A percentile compares a stretch with the other conserved stretches of the same genome.
These are phyloP conservation scores for Neosilurus mollespiculum DNA, from an alignment of 2,797 vertebrate species.

Conservation along the genomic window DNA sequence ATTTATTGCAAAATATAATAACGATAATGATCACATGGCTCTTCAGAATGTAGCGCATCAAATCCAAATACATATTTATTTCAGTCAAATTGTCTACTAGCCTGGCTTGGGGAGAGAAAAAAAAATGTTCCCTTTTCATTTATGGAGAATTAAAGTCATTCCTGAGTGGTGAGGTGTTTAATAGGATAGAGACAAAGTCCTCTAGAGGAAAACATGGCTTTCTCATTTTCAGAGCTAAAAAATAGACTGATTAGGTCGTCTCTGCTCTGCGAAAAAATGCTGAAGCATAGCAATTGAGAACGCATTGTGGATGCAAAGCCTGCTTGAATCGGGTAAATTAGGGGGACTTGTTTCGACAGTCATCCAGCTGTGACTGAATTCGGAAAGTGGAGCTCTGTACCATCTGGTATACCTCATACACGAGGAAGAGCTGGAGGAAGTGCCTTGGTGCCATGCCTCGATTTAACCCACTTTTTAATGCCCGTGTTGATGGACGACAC, in stretches of 20 bases:
- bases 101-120: constrained; percentile 47
- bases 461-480: constrained; percentile 41
- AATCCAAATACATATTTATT: constrained; percentile 44
- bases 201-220: constrained; percentile 33
- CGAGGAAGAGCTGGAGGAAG: constrained; percentile 29
- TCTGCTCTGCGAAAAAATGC: constrained; percentile 56
- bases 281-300: constrained; percentile 58
- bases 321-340: constrained; percentile 58
- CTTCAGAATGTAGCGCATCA: constrained; percentile 60
- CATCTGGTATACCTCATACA: constrained; percentile 25
- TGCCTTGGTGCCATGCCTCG: constrained; percentile 2
- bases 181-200: constrained; percentile 65
- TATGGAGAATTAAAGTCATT: constrained; percentile 52
- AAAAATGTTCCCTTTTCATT: constrained; percentile 54
- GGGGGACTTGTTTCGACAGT: constrained; percentile 63
- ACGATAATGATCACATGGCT: constrained; percentile 63
- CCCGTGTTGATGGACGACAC: constrained; percentile 36
- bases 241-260: constrained; percentile 67
- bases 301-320: constrained; percentile 62
- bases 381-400: constrained; percentile 61
- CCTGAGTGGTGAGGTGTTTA: constrained; percentile 62
- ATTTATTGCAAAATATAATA: constrained; percentile 66
- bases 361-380: constrained; percentile 64
- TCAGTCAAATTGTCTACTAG: constrained; percentile 35
- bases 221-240: constrained; percentile 59